phyloP scores from a whole-genome alignment of 1,140 invertebrate genomes.

The Caerostris darwini region DNA sequence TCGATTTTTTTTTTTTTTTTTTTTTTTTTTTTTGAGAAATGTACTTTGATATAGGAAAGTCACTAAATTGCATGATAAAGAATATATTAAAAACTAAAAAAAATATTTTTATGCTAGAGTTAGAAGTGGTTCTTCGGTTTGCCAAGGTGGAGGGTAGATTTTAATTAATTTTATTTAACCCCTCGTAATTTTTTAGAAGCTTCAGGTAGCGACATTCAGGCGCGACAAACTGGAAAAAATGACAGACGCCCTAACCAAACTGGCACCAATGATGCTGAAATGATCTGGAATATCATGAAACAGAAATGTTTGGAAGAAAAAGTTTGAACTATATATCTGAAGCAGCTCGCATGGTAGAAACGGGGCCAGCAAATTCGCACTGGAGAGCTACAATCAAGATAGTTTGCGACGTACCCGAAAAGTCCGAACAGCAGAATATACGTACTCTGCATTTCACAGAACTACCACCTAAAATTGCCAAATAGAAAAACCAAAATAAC shows the following conservation, averaged over 20 bases:
- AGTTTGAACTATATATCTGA: constrained; percentile 93
- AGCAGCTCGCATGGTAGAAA: constrained; percentile 90
- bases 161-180: background rate
- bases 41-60: too few species aligned
- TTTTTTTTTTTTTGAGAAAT: too few species aligned
- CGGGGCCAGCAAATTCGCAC: constrained; percentile 94
- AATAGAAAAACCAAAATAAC: constrained; percentile 88
- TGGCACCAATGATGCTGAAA: constrained; percentile 90
- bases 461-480: constrained; percentile 89
- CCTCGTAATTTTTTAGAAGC: background rate
- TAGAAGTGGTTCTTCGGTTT: too few species aligned
- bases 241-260: constrained; percentile 92
- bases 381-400: constrained; percentile 91
- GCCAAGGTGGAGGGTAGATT: too few species aligned
- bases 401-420: constrained; percentile 94
- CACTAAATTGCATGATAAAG: too few species aligned
- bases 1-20: too few species aligned
- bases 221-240: constrained; percentile 87
- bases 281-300: constrained; percentile 91
- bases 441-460: constrained; percentile 89
- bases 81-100: too few species aligned
- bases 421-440: constrained; percentile 90
- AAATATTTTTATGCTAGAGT: too few species aligned
- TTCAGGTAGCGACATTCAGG: constrained; percentile 86
- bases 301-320: constrained; percentile 92